A percentile compares a stretch with the other conserved stretches of the same genome.
phyloP scores from a whole-genome alignment of 2,113 vertebrate genomes.

The Neomonachus schauinslandi region DNA sequence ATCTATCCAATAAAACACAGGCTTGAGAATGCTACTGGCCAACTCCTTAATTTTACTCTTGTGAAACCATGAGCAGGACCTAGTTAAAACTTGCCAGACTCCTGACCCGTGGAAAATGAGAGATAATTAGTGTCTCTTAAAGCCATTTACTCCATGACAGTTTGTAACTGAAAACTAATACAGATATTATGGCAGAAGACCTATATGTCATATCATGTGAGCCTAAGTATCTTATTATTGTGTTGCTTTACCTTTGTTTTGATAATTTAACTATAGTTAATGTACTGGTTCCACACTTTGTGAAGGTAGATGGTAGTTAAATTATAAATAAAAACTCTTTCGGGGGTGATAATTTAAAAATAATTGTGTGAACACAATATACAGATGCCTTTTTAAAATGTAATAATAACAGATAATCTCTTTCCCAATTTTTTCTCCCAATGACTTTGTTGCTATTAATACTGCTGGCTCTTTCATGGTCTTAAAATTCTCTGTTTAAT shows the following conservation, averaged over 20 bases:
- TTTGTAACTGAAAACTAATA: not conserved
- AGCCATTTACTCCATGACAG: not conserved
- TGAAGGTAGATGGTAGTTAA: not conserved
- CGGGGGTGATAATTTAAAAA: not conserved
- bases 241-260: not conserved
- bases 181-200: not conserved
- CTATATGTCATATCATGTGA: not conserved
- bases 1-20: not conserved
- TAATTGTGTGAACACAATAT: not conserved
- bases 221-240: not conserved
- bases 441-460: not conserved
- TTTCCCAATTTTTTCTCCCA: not conserved
- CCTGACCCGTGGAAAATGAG: not conserved
- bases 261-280: not conserved
- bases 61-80: not conserved
- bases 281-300: not conserved
- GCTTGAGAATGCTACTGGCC: not conserved
- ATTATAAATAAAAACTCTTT: not conserved
- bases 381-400: not conserved
- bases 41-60: not conserved
- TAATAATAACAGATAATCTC: not conserved
- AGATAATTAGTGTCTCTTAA: not conserved
- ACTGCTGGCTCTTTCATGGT: not conserved
- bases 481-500: not conserved
- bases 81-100: not conserved